Evolutionary conservation across 2,113 vertebrate species (phyloP).

Genomic region (Dasyurus viverrinus): DNA sequence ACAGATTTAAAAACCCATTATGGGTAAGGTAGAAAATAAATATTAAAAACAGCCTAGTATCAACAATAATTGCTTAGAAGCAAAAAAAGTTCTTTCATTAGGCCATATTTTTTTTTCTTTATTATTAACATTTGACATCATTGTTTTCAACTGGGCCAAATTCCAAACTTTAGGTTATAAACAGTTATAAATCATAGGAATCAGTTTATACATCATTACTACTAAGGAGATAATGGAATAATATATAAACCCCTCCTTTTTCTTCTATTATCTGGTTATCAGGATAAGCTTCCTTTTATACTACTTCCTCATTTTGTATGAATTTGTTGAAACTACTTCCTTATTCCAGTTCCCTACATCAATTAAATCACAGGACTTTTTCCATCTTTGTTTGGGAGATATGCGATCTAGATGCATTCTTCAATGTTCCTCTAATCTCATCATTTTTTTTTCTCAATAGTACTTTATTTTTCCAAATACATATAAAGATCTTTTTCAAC

Average conservation of each 20-base stretch:
- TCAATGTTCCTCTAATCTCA: not conserved
- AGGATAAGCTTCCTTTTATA: not conserved
- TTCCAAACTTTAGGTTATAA: constrained; percentile 19
- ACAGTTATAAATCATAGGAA: constrained; percentile 62
- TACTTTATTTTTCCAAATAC: no score
- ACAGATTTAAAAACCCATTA: constrained; percentile 28
- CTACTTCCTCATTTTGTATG: not conserved
- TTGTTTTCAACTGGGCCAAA: constrained; percentile 45
- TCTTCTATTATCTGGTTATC: not conserved
- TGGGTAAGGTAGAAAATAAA: constrained; percentile 64
- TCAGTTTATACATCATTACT: constrained; percentile 49
- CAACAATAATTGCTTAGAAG: constrained; percentile 52
- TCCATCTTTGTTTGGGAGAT: not conserved
- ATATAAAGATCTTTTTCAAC: no score
- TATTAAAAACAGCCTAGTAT: constrained; percentile 32
- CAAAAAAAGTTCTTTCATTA: constrained; percentile 43
- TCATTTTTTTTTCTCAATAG: no score
- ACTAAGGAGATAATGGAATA: constrained; percentile 56
- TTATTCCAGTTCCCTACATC: not conserved
- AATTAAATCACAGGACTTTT: not conserved
- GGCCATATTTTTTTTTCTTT: constrained; percentile 1
- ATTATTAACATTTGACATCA: constrained; percentile 22
- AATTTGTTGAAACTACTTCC: not conserved
- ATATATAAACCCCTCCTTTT: constrained; percentile 13
- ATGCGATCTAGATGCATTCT: not conserved